Conservation (phyloP, 2,797 vertebrate species). For the Lutjanus campechanus region DNA sequence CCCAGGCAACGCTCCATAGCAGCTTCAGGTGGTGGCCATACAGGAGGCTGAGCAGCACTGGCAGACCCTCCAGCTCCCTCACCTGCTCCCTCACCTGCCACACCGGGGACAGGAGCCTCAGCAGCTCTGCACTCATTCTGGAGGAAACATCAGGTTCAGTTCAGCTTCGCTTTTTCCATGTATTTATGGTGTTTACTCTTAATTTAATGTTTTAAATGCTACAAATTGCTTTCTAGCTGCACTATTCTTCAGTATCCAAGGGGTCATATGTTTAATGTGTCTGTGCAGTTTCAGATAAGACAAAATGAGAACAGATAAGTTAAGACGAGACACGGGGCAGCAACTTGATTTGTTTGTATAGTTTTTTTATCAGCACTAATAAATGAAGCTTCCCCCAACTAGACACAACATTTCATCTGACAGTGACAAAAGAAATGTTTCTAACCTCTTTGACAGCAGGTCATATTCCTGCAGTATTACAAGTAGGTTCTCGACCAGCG, state of each 20-base stretch:
- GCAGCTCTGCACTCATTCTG: conserved; percentile 90
- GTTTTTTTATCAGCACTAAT: background rate
- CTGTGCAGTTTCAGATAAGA: too few species aligned
- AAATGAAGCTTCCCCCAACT: background rate
- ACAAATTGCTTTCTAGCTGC: background rate
- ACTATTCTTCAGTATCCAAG: background rate
- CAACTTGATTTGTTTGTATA: too few species aligned
- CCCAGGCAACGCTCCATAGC: conserved; percentile 92
- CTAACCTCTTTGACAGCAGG: conserved; percentile 91
- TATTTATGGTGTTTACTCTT: background rate
- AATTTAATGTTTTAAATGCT: background rate
- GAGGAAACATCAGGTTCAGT: background rate
- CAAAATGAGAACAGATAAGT: background rate
- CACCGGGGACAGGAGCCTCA: conserved; percentile 90
- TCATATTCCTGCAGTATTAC: conserved; percentile 92
- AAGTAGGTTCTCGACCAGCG: conserved; percentile 89
- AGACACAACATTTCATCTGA: conserved; percentile 1
- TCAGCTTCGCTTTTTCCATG: background rate
- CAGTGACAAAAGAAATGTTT: background rate
- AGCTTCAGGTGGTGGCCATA: conserved; percentile 90
- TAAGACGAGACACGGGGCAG: background rate
- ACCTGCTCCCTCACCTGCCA: conserved; percentile 88
- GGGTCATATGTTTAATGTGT: background rate
- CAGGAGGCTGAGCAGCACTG: conserved; percentile 91
- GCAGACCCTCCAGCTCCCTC: conserved; percentile 89